Base-by-base conservation (phyloP, 2,113 vertebrate species). In the Archocentrus centrarchus region DNA sequence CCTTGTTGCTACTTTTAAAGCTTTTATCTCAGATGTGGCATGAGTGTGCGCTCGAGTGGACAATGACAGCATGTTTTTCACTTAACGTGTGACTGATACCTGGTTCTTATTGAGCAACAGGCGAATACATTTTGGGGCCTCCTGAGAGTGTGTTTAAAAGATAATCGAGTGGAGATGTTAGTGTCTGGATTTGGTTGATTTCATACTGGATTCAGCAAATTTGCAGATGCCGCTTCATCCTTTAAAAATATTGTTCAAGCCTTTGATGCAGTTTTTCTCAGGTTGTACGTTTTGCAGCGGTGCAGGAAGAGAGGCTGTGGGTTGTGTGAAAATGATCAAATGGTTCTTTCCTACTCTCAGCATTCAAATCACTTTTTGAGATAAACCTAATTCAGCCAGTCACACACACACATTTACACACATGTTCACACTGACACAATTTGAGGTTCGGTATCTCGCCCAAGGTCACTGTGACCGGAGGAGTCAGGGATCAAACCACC, bases 1-100 rank as follows among this genome's bases (percentile, higher is more conserved):
- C 83, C 55, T 82, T 35, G 77, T 9, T 77, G 55, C 84, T 95
- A 90, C 89, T 93, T 91, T 85, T 85, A 83, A 89, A 84, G 84
- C 59, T 94, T 95, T 96, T 95, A 95, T 93, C 93, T 95, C 90
- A 87, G 91, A 90, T 94, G 93, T 95, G 88, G 87, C 63, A 77
- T 76, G 61, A 95, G 90, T 79, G 84, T 24, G 17, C 3, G 39
- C 77, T 92, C 90, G 83, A 91, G 88, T 81, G 75, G 81, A 86
- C 87, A 81, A 57, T 91, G 82, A 86, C 93, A 91, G 91, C 80
- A 75, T 81, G 76, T 93, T 92, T 90, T 87, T 86, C 85, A 82
- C 37, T 60, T 9, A 75, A 82, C 7, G 76, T 55, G 53, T 77
- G 61, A 84, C 76, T 81, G 77, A 89, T 83, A 85, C 58, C 50